phyloP scores from a whole-genome alignment of 2,113 vertebrate species.

The Hucho hucho region DNA sequence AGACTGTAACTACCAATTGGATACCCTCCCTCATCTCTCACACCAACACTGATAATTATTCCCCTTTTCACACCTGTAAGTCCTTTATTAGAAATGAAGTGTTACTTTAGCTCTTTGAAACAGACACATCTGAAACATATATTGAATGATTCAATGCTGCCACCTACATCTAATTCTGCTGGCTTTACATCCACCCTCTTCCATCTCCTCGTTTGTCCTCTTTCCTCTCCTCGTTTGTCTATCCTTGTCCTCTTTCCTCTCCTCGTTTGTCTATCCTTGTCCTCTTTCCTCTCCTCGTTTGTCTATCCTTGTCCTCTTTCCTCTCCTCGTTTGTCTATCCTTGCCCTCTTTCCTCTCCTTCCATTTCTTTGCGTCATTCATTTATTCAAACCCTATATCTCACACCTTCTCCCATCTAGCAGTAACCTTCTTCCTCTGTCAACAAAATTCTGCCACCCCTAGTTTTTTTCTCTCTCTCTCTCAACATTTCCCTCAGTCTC shows the following conservation, averaged over 20 bases:
- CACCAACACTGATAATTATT: slow-evolving; percentile 17
- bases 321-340: neutral
- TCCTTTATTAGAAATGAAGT: slow-evolving; percentile 5
- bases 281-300: neutral
- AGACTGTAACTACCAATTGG: no score
- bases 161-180: slow-evolving; percentile 18
- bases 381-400: neutral
- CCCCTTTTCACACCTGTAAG: neutral
- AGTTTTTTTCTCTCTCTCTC: neutral
- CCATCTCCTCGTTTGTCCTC: no score
- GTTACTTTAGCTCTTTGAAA: slow-evolving; percentile 41
- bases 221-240: neutral
- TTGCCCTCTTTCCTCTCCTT: neutral
- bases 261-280: no score
- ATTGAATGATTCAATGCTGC: slow-evolving; percentile 23
- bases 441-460: no score
- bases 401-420: neutral
- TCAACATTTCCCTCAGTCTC: neutral
- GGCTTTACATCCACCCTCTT: slow-evolving; percentile 4
- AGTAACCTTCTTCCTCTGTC: neutral
- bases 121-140: slow-evolving; percentile 26
- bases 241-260: no score
- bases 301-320: neutral
- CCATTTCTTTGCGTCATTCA: neutral
- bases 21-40: slow-evolving; percentile 19